These are phyloP conservation scores for Calephelis nemesis DNA, from an alignment of 1,140 invertebrate species.

Conservation along the genomic window DNA sequence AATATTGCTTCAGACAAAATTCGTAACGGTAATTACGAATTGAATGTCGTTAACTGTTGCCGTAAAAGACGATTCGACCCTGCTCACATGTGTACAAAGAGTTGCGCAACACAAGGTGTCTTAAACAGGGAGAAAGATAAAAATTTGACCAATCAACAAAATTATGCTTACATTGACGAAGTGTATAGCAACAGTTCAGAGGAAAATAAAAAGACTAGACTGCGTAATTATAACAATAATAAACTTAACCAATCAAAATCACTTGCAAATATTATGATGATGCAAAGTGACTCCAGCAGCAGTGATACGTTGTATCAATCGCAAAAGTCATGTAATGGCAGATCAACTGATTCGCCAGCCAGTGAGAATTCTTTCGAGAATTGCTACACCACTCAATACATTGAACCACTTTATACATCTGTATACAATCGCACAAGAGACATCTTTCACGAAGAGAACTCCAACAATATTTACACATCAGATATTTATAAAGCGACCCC, in stretches of 20 bases:
- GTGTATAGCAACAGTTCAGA: conserved; percentile 49
- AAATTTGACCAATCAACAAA: conserved; percentile 51
- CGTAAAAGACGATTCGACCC: conserved; percentile 69
- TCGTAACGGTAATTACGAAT: conserved; percentile 62
- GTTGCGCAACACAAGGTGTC: conserved; percentile 46
- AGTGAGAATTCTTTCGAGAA: conserved; percentile 72
- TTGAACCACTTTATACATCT: conserved; percentile 68
- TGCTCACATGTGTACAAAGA: conserved; percentile 72
- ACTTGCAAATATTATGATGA: conserved; percentile 68
- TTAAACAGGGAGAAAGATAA: conserved; percentile 56
- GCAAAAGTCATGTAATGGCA: conserved; percentile 63
- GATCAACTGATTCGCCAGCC: conserved; percentile 68
- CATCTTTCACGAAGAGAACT: conserved; percentile 71
- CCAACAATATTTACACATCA: conserved; percentile 60
- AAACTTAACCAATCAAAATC: conserved; percentile 75
- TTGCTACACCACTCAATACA: conserved; percentile 67
- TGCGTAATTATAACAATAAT: conserved; percentile 67
- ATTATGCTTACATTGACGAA: conserved; percentile 61
- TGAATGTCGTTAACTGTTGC: conserved; percentile 58
- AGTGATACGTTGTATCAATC: conserved; percentile 75
- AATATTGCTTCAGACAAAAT: conserved; percentile 47
- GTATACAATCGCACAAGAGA: conserved; percentile 69
- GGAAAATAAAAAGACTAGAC: conserved; percentile 61
- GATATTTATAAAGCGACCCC: conserved; percentile 76
- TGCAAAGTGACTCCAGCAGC: conserved; percentile 73